Percentiles rank a stretch among this genome's conserved stretches.
Evolutionary conservation across 2,888 invertebrate species (phyloP).

Genomic region (Plemyria rubiginata): DNA sequence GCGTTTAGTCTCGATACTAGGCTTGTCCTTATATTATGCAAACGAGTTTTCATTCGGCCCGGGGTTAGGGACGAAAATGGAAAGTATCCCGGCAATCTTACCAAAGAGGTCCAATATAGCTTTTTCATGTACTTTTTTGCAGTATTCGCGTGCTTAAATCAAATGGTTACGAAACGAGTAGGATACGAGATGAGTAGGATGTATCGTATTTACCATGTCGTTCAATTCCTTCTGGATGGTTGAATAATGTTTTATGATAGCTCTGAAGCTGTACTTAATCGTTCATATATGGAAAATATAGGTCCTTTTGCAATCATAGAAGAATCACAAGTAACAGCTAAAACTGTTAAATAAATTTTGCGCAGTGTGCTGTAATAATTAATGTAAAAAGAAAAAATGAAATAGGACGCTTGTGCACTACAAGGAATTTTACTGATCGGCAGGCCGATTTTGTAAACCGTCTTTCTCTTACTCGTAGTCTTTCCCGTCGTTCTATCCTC

Average conservation of each 20-base stretch:
- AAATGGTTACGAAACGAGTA: conserved; percentile 39
- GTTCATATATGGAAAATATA: not conserved
- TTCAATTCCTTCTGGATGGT: conserved; percentile 4
- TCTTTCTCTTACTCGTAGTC: too few species aligned
- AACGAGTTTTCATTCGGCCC: conserved; percentile 67
- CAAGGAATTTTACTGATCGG: too few species aligned
- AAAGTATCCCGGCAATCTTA: conserved; percentile 54
- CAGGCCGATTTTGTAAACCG: too few species aligned
- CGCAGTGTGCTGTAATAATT: too few species aligned
- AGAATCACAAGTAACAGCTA: not conserved
- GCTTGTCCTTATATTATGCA: conserved; percentile 73
- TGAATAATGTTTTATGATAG: not conserved
- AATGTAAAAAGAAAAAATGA: too few species aligned
- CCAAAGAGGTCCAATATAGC: conserved; percentile 55
- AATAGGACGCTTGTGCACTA: too few species aligned
- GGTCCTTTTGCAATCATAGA: not conserved
- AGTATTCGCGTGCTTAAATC: conserved; percentile 45
- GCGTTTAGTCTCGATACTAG: conserved; percentile 71
- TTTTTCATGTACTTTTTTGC: conserved; percentile 50
- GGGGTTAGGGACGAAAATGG: conserved; percentile 56
- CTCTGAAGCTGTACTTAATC: not conserved
- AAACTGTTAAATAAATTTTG: too few species aligned
- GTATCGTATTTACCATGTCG: conserved; percentile 18
- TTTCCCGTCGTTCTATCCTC: too few species aligned
- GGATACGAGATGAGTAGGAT: conserved; percentile 13